These are phyloP conservation scores for Squalus acanthias DNA, from an alignment of 2,797 vertebrate genomes.

Conservation along the genomic window DNA sequence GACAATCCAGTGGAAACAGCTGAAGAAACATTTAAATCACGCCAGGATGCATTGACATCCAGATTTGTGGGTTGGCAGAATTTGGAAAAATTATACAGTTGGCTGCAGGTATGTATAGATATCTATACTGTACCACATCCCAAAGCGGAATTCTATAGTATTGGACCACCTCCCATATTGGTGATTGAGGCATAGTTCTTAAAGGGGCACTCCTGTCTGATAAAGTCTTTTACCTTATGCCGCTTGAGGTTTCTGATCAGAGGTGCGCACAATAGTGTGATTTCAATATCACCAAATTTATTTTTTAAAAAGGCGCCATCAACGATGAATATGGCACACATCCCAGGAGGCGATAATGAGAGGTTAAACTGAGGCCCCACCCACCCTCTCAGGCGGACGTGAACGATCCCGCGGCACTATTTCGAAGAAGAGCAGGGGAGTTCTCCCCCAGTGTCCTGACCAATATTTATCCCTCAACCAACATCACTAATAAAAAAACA, in stretches of 20 bases:
- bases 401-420: too few species aligned
- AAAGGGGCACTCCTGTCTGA: background rate
- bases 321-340: too few species aligned
- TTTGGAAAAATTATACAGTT: constrained; percentile 11
- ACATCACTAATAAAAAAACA: too few species aligned
- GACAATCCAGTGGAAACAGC: background rate
- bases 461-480: too few species aligned
- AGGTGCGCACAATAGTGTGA: background rate
- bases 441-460: too few species aligned
- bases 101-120: constrained; percentile 9
- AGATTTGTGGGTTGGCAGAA: background rate
- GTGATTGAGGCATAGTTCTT: background rate
- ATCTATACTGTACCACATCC: background rate
- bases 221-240: background rate
- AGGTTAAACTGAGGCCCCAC: background rate
- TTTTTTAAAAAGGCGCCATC: too few species aligned
- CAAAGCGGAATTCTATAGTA: background rate
- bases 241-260: background rate
- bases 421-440: too few species aligned
- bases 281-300: too few species aligned
- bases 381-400: too few species aligned
- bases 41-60: background rate
- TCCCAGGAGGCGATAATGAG: background rate
- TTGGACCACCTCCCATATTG: background rate
- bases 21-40: constrained; percentile 32